These are phyloP conservation scores for Pristionchus maxplancki DNA, from an alignment of 2,888 invertebrate genomes.

Conservation along the genomic window DNA sequence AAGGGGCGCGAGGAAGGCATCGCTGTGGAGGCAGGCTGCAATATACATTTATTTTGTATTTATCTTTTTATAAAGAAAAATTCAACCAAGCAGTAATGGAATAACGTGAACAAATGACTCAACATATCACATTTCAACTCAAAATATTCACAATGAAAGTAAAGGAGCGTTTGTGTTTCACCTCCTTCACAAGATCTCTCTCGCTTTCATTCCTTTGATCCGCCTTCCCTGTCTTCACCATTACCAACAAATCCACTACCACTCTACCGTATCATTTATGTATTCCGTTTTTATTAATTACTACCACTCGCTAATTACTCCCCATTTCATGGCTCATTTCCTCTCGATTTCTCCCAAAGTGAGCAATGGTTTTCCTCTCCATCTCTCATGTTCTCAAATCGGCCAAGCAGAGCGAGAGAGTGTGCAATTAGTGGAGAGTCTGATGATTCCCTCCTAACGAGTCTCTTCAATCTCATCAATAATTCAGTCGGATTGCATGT, in stretches of 20 bases:
- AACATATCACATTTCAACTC: not conserved
- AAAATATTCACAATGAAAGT: not conserved
- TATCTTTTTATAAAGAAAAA: not conserved
- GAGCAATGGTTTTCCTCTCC: not conserved
- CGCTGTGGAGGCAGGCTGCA: slow-evolving; percentile 53
- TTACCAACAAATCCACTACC: not conserved
- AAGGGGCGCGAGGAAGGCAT: slow-evolving; percentile 45
- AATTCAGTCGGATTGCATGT: slow-evolving; percentile 41
- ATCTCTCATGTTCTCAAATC: not conserved
- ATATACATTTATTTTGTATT: too few relatives aligned
- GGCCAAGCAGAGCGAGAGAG: not conserved
- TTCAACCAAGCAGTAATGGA: too few relatives aligned
- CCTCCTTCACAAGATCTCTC: not conserved
- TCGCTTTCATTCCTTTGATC: not conserved
- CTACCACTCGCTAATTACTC: not conserved
- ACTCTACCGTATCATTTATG: not conserved
- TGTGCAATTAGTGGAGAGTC: not conserved
- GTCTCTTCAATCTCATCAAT: slow-evolving; percentile 21
- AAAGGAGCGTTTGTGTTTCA: not conserved
- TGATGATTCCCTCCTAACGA: not conserved
- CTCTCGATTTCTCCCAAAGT: not conserved
- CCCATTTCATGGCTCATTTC: slow-evolving; percentile 31
- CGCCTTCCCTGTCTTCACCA: not conserved
- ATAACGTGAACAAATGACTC: not conserved
- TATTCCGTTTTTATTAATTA: not conserved